Evolutionary conservation across 2,797 vertebrate genomes (phyloP), one percentile per base, ranked within the genome.

Genomic region (Melanotaenia maccullochi): DNA sequence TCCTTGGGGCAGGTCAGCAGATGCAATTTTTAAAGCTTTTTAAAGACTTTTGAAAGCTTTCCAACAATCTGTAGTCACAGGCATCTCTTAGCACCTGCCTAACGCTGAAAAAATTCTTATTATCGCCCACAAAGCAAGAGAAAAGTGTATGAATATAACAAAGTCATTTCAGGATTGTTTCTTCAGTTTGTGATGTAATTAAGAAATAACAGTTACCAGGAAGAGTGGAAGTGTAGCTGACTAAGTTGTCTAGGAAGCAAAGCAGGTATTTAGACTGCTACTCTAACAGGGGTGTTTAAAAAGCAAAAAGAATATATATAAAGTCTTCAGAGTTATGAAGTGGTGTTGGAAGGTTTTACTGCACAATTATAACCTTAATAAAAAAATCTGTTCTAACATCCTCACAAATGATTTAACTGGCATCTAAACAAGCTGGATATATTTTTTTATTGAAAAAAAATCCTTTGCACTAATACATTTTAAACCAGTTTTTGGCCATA

Each of bases 11-110:
- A 71, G 51, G 60, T 47, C 38, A 63, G 38, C 16, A n/a, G 22
- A 47, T 64, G n/a, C 13, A 47, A 12, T 14, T 35, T 42, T 35
- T 52, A 56, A 56, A 63, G 36, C 38, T 56, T 57, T 22, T 42
- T 51, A 44, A 55, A 56, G 8, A 42, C 36, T 44, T 36, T 6
- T 63, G n/a, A 64, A 63, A 58, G n/a, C 40, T 64, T n/a, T 25
- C 60, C 32, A 38, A 18, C 36, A 42, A 32, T 28, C 25, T 16
- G 28, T 30, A 57, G 60, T 9, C 49, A 56, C 33, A 2, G 13
- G n/a, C 59, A 8, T 22, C 22, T 20, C 20, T 18, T 11, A 38
- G 22, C 33, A 38, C 24, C 67, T 60, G 57, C n/a, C 28, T 52
- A 40, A 40, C 36, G 9, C 7, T 30, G 8, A 35, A 20, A 32